Conservation (phyloP, 2,797 vertebrate genomes). For the Glossophaga mutica region DNA sequence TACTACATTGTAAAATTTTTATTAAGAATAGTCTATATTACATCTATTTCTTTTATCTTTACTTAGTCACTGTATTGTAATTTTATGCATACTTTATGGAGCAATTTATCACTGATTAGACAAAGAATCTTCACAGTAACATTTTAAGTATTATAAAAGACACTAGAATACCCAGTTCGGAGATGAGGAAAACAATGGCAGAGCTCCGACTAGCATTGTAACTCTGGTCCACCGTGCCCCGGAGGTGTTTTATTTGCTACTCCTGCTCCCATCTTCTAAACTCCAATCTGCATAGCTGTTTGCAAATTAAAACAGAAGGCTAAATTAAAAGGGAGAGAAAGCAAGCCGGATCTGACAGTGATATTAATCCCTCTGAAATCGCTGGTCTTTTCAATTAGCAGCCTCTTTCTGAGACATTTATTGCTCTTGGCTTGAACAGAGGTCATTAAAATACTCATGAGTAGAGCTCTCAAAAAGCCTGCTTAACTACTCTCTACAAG, state of each 20-base stretch:
- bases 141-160: background rate
- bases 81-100: background rate
- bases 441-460: constrained; percentile 61
- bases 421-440: constrained; percentile 58
- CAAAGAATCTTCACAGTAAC: background rate
- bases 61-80: background rate
- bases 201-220: background rate
- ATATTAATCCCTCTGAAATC: constrained; percentile 67
- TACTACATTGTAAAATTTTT: background rate
- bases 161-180: background rate
- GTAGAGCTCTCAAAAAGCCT: constrained; percentile 29
- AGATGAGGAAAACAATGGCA: background rate
- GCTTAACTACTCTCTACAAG: constrained; percentile 8
- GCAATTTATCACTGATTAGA: background rate
- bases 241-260: background rate
- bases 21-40: background rate
- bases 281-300: constrained; percentile 28
- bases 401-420: constrained; percentile 62
- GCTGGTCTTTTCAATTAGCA: constrained; percentile 66
- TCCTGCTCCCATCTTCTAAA: background rate
- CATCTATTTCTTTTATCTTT: background rate
- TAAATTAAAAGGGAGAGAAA: constrained; percentile 61
- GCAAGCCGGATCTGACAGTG: constrained; percentile 41
- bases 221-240: background rate
- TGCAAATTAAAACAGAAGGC: constrained; percentile 66